These are phyloP conservation scores for Stercorarius parasiticus DNA, from an alignment of 2,113 vertebrate species.

Conservation along the genomic window DNA sequence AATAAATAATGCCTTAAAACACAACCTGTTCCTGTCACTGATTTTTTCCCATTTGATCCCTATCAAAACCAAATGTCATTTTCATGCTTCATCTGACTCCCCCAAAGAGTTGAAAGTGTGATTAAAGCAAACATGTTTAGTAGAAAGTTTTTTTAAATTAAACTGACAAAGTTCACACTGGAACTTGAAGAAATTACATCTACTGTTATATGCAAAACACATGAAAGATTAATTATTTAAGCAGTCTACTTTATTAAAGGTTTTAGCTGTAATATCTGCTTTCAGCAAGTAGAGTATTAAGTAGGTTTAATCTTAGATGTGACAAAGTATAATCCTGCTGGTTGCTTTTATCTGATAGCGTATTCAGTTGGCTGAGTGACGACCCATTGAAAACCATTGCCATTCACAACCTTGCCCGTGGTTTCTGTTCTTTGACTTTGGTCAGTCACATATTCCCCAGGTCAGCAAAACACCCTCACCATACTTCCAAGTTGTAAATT, in stretches of 20 bases:
- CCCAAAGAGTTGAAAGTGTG: neutral
- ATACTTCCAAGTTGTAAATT: neutral
- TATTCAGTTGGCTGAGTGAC: neutral
- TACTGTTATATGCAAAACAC: neutral
- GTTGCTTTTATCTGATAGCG: neutral
- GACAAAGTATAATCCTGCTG: neutral
- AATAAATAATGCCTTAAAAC: neutral
- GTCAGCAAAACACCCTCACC: neutral
- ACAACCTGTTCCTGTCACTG: neutral
- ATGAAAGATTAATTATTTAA: conserved; percentile 1
- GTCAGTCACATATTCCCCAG: neutral
- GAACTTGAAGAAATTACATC: neutral
- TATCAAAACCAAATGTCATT: conserved; percentile 29
- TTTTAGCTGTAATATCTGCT: neutral
- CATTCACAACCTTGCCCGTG: neutral
- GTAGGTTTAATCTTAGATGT: neutral
- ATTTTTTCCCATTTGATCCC: neutral
- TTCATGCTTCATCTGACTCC: conserved; percentile 37
- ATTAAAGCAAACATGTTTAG: neutral
- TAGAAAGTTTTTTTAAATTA: neutral
- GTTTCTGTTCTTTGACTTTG: neutral
- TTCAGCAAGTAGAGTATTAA: conserved; percentile 2
- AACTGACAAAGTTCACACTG: neutral
- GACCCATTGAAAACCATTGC: neutral
- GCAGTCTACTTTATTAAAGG: neutral